A percentile compares a stretch with the other conserved stretches of the same genome.
These are phyloP conservation scores for Tethea ocularis DNA, from an alignment of 2,888 invertebrate genomes.

Conservation along the genomic window DNA sequence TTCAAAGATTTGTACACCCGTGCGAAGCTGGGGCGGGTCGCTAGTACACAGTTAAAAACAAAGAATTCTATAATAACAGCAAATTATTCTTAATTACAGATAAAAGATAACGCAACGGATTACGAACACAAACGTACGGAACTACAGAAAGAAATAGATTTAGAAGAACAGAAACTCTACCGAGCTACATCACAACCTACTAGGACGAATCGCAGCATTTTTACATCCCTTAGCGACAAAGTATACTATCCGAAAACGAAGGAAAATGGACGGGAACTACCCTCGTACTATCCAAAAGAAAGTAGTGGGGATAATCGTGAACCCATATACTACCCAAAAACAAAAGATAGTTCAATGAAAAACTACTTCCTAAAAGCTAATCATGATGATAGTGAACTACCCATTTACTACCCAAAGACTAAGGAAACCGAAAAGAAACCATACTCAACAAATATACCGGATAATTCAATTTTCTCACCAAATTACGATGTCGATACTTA, in stretches of 20 bases:
- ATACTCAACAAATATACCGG: constrained; percentile 76
- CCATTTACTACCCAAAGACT: constrained; percentile 16
- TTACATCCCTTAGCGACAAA: constrained; percentile 53
- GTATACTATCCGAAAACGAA: too few species aligned
- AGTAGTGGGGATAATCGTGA: background rate
- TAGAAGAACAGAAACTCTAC: constrained; percentile 53
- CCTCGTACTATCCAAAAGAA: background rate
- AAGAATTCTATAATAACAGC: too few species aligned
- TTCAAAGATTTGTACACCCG: too few species aligned
- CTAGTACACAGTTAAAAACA: too few species aligned
- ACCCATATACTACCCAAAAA: background rate
- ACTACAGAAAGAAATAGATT: constrained; percentile 76
- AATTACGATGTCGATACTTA: constrained; percentile 75
- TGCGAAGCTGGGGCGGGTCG: too few species aligned
- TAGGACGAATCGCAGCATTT: constrained; percentile 20
- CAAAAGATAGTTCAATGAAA: too few species aligned
- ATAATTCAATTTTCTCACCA: constrained; percentile 65
- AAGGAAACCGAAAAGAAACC: constrained; percentile 53
- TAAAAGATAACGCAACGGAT: constrained; percentile 76
- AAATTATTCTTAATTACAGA: constrained; percentile 56
- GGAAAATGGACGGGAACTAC: background rate
- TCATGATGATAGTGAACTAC: background rate
- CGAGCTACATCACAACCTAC: constrained; percentile 37
- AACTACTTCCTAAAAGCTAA: background rate
- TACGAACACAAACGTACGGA: constrained; percentile 74